Percentiles rank a stretch among this genome's conserved stretches.
Evolutionary conservation across 1,140 invertebrate genomes (phyloP).

Genomic region (Eriocheir sinensis): DNA sequence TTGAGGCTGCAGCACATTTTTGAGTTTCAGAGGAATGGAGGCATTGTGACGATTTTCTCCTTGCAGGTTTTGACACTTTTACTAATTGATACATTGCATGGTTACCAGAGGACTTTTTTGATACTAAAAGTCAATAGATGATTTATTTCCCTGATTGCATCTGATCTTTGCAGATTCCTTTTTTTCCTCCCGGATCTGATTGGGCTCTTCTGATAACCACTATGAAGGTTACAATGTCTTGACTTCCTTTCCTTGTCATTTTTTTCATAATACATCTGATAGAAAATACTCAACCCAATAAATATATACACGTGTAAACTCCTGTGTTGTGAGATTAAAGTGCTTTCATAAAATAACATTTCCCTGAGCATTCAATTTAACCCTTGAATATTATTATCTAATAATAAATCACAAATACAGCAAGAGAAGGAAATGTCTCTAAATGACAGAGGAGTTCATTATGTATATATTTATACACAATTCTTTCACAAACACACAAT

Average conservation of each 20-base stretch:
- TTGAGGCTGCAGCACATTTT: slow-evolving; percentile 65
- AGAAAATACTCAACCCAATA: neutral
- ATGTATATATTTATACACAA: slow-evolving; percentile 58
- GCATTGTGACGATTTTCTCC: slow-evolving; percentile 59
- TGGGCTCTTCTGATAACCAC: slow-evolving; percentile 39
- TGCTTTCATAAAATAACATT: neutral
- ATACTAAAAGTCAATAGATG: neutral
- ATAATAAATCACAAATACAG: neutral
- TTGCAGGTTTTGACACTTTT: slow-evolving; percentile 63
- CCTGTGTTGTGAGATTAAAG: neutral
- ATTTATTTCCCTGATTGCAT: slow-evolving; percentile 46
- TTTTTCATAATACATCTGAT: slow-evolving; percentile 21
- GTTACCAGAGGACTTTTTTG: slow-evolving; percentile 40
- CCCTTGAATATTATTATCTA: neutral
- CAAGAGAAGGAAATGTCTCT: neutral
- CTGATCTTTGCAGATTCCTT: slow-evolving; percentile 46
- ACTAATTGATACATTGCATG: slow-evolving; percentile 63
- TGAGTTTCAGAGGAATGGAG: slow-evolving; percentile 72
- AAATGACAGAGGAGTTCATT: slow-evolving; percentile 6
- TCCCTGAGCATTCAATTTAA: neutral
- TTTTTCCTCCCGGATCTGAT: slow-evolving; percentile 30
- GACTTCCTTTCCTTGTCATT: slow-evolving; percentile 37
- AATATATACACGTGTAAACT: slow-evolving; percentile 61
- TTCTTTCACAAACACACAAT: slow-evolving; percentile 46
- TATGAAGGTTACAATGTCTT: slow-evolving; percentile 5